Evolutionary conservation across 2,797 vertebrate genomes (phyloP).

Genomic region (Falco peregrinus): DNA sequence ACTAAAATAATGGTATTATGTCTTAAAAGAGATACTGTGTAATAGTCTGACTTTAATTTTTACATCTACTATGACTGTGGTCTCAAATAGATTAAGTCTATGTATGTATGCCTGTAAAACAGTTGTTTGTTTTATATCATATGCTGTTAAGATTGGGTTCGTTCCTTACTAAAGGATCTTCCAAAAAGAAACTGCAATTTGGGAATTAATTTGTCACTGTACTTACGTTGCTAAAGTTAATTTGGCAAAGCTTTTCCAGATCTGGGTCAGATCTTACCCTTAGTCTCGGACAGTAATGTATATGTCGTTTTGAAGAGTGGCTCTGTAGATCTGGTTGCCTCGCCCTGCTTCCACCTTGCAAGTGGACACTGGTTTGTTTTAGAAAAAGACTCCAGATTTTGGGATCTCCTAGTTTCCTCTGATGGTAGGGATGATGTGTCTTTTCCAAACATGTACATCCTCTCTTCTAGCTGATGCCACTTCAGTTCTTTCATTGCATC

Average conservation of each 20-base stretch:
- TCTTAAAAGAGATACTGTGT: not conserved
- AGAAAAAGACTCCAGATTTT: not conserved
- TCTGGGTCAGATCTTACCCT: not conserved
- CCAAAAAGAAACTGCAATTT: not conserved
- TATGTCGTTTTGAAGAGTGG: not conserved
- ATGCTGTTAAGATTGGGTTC: not conserved
- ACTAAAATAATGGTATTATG: not conserved
- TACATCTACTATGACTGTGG: not conserved
- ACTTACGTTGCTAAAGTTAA: not conserved
- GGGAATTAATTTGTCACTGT: not conserved
- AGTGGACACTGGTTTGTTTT: not conserved
- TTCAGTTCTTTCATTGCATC: not conserved
- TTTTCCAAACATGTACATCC: not conserved
- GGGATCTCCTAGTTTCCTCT: not conserved
- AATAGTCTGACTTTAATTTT: not conserved
- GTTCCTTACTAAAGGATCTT: not conserved
- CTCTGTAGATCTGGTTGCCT: not conserved
- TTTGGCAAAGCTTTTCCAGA: not conserved
- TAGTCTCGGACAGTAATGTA: not conserved
- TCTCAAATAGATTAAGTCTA: not conserved
- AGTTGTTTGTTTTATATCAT: accelerated
- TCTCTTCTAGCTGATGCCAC: not conserved
- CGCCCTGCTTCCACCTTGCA: not conserved
- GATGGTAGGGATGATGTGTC: too few relatives aligned
- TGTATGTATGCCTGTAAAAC: not conserved